These are phyloP conservation scores for Sinocyclocheilus rhinocerous DNA, from an alignment of 2,113 vertebrate genomes.

Conservation along the genomic window DNA sequence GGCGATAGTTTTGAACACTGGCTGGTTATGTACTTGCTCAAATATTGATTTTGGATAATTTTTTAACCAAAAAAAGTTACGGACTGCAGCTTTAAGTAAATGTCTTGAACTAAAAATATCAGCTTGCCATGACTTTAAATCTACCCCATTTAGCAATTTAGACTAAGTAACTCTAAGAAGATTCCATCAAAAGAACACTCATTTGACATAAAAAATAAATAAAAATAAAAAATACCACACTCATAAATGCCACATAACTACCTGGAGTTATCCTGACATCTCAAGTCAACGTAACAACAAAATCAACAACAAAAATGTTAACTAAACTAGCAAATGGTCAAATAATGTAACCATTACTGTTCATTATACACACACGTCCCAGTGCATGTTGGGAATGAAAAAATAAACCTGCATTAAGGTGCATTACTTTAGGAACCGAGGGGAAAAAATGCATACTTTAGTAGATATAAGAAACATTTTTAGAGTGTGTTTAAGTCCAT, in stretches of 20 bases:
- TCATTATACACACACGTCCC: too few species aligned
- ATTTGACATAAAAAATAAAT: background rate
- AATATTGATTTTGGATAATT: too few species aligned
- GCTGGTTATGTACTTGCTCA: too few species aligned
- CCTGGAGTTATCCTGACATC: background rate
- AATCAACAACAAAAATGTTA: background rate
- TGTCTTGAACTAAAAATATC: slow-evolving; percentile 8
- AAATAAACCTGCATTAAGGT: background rate
- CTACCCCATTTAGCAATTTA: slow-evolving; percentile 4
- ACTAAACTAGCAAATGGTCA: too few species aligned
- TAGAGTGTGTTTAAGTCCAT: background rate
- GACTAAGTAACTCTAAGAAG: background rate
- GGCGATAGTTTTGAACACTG: too few species aligned
- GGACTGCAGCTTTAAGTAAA: too few species aligned
- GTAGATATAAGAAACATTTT: background rate
- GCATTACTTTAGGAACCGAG: background rate
- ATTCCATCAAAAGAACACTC: slow-evolving; percentile 4
- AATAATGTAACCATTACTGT: too few species aligned
- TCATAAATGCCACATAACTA: background rate
- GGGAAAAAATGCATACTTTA: too few species aligned
- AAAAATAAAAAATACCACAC: background rate
- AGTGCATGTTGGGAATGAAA: too few species aligned
- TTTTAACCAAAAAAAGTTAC: too few species aligned
- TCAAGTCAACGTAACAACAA: too few species aligned
- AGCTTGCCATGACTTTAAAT: slow-evolving; percentile 21